These are phyloP conservation scores for Cyprinodon brontotheroides DNA, from an alignment of 2,113 vertebrate genomes.

Conservation along the genomic window DNA sequence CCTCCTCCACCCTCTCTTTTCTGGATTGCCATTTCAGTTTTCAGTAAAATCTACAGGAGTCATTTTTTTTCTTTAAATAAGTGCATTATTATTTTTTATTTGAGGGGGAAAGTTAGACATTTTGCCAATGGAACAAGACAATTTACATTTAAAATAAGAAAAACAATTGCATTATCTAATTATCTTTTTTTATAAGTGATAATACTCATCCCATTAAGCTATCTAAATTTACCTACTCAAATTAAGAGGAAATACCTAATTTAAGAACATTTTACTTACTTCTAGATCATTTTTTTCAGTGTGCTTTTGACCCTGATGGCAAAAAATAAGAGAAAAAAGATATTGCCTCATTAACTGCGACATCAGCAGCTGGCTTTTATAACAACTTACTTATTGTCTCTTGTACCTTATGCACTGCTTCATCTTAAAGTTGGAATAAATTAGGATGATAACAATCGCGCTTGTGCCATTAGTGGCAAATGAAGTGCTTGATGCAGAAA, in stretches of 20 bases:
- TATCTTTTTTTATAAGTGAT: no score
- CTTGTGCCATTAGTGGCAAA: constrained; percentile 81
- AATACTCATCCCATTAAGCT: no score
- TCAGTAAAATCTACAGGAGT: neutral
- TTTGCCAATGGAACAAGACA: no score
- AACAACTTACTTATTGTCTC: constrained; percentile 77
- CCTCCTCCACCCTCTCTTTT: constrained; percentile 38
- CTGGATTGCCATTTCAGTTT: constrained; percentile 55
- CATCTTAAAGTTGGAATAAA: constrained; percentile 80
- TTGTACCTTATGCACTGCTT: constrained; percentile 71
- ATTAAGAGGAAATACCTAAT: no score
- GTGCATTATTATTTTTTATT: no score
- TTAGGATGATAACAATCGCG: constrained; percentile 76
- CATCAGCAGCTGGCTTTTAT: constrained; percentile 71
- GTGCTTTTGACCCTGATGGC: constrained; percentile 68
- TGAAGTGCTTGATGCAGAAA: constrained; percentile 77
- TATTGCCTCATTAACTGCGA: constrained; percentile 76
- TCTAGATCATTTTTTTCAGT: constrained; percentile 57
- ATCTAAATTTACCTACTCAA: no score
- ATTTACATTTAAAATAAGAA: no score
- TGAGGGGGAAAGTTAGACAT: no score
- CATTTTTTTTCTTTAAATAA: no score
- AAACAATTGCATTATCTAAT: no score
- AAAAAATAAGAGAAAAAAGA: constrained; percentile 34
- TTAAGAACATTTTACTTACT: no score